Evolutionary conservation across 2,113 vertebrate species (phyloP), one percentile per base, ranked within the genome.

Genomic region (Carlito syrichta): DNA sequence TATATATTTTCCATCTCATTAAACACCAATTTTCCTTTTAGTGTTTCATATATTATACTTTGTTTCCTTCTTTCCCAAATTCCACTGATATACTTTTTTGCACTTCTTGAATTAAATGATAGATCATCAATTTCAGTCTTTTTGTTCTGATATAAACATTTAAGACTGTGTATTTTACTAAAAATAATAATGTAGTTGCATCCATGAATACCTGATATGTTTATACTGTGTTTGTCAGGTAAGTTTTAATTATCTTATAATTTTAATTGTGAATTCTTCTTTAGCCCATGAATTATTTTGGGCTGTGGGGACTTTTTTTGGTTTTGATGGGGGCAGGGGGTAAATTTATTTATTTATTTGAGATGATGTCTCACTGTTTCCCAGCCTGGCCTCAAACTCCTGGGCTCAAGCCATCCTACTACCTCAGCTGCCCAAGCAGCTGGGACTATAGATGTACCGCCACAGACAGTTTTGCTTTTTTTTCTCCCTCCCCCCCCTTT

Each of bases 1-100:
- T 85, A 16, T 88, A 81, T 74, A 79, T 62, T 78, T 94, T 60
- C 13, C n/a, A 35, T 89, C 93, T 93, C 10, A 87, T 90, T 97
- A 54, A 86, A n/a, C 60, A 87, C 43, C 50, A 84, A 69, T 89
- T 96, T 27, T 76, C 13, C 62, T 73, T 23, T 69, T 81, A 27
- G 54, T 85, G 78, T 81, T 76, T 95, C 7, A 63, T 74, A 38
- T 89, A 48, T 92, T 92, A n/a, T 92, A 6, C 11, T 91, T 56
- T 86, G 14, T 81, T 68, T 86, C 19, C 25, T 83, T 82, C 23
- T 35, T 40, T 12, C 12, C n/a, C 25, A 73, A n/a, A 16, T n/a
- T 3, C 40, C 5, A 0, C 8, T 45, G 19, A 8, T 88, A 19
- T 58, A 30, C 19, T 81, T 93, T 96, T 93, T 63, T 48, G 50